phyloP scores from a whole-genome alignment of 2,797 vertebrate species.

The Mallotus villosus region DNA sequence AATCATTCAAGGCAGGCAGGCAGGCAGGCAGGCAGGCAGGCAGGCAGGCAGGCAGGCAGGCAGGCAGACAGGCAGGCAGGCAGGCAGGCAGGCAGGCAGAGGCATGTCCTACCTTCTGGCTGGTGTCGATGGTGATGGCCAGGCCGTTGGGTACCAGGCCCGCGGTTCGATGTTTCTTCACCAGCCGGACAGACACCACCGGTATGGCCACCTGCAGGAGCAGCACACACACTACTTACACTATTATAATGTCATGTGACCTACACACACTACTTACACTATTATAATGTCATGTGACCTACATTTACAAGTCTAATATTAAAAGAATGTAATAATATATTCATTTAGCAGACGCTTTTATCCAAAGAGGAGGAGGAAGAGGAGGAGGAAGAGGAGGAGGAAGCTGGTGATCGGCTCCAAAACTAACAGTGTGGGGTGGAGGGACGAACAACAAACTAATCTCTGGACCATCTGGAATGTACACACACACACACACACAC shows the following conservation, averaged over 20 bases:
- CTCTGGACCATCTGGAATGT: neutral
- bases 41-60: neutral
- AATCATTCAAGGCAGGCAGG: neutral
- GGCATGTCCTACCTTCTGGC: conserved; percentile 72
- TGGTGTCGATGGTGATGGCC: conserved; percentile 80
- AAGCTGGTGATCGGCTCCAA: neutral
- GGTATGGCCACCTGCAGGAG: conserved; percentile 79
- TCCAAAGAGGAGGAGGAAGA: too few relatives aligned
- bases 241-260: neutral
- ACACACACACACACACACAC: conserved; percentile 3
- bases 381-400: neutral
- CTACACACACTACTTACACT: neutral
- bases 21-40: neutral
- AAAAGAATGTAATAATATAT: too few relatives aligned
- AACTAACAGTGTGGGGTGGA: neutral
- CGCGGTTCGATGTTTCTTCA: conserved; percentile 86
- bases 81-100: too few relatives aligned
- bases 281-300: too few relatives aligned
- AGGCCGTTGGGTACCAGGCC: conserved; percentile 83
- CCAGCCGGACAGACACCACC: conserved; percentile 78
- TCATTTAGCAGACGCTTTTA: too few relatives aligned
- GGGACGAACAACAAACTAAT: neutral
- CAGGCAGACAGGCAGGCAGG: too few relatives aligned
- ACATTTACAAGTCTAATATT: too few relatives aligned
- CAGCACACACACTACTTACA: neutral